These are phyloP conservation scores for Cyphomyrus plagiostoma DNA, from an alignment of 2,113 vertebrate species.

Conservation along the genomic window DNA sequence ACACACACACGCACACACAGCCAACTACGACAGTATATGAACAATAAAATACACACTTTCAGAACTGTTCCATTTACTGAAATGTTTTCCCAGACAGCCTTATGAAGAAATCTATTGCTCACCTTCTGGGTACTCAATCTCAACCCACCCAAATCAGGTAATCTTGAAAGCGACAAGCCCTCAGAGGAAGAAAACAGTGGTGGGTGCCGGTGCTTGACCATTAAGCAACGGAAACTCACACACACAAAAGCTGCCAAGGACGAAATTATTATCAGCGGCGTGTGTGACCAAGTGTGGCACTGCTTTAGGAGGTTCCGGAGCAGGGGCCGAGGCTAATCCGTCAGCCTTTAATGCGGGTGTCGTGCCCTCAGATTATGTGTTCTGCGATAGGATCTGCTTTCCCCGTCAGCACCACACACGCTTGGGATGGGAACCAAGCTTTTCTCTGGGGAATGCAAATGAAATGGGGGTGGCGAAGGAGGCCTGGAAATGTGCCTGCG, in stretches of 20 bases:
- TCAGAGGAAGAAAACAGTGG: background rate
- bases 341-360: background rate
- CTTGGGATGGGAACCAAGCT: constrained; percentile 29
- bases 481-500: constrained; percentile 48
- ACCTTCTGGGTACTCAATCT: background rate
- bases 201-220: background rate
- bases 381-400: constrained; percentile 52
- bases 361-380: constrained; percentile 25
- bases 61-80: background rate
- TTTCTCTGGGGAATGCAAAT: constrained; percentile 24
- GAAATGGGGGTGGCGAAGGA: background rate
- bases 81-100: background rate
- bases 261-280: constrained; percentile 7
- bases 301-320: background rate
- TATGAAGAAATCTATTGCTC: background rate
- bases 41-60: background rate
- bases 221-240: constrained; percentile 18
- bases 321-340: background rate
- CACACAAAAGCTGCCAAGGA: background rate
- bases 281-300: constrained; percentile 1
- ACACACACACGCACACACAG: background rate
- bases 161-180: background rate
- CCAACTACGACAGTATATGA: background rate
- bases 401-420: constrained; percentile 11
- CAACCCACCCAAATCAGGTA: background rate